Evolutionary conservation across 2,797 vertebrate genomes (phyloP).

Genomic region (Aselliscus stoliczkanus): DNA sequence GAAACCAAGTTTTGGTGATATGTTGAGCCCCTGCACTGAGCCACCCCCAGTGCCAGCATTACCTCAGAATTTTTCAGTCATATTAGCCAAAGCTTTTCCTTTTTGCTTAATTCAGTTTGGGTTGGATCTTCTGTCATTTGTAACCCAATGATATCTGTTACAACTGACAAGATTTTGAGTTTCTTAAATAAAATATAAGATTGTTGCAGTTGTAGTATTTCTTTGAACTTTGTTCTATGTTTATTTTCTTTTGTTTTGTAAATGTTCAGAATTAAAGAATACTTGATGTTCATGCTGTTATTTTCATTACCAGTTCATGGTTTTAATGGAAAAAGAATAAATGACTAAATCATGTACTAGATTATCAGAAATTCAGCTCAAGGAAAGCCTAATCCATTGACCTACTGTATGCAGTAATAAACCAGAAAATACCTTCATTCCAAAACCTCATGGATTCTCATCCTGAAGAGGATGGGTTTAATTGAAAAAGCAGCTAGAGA

Average conservation of each 20-base stretch:
- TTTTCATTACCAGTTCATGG: conserved; percentile 2
- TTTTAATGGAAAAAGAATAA: background rate
- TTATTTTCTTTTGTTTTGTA: conserved; percentile 1
- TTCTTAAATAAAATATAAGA: conserved; percentile 3
- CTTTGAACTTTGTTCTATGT: background rate
- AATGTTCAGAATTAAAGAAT: conserved; percentile 7
- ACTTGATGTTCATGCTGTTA: background rate
- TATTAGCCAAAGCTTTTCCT: background rate
- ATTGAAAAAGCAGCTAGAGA: conserved; percentile 1
- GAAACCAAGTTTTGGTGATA: background rate
- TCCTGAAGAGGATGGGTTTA: background rate
- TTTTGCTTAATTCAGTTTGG: background rate
- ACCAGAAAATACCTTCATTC: background rate
- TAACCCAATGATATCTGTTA: background rate
- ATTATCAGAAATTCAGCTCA: background rate
- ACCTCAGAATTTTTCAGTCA: background rate
- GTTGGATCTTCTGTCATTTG: background rate
- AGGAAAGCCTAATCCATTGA: background rate
- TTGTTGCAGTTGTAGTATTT: background rate
- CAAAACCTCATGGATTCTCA: background rate
- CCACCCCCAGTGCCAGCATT: background rate
- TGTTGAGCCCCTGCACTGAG: background rate
- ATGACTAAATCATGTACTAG: background rate
- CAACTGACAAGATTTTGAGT: background rate
- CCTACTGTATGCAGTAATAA: background rate